A percentile compares a stretch with the other conserved stretches of the same genome.
phyloP scores from a whole-genome alignment of 1,140 invertebrate genomes.

The Drosophila bocki region DNA sequence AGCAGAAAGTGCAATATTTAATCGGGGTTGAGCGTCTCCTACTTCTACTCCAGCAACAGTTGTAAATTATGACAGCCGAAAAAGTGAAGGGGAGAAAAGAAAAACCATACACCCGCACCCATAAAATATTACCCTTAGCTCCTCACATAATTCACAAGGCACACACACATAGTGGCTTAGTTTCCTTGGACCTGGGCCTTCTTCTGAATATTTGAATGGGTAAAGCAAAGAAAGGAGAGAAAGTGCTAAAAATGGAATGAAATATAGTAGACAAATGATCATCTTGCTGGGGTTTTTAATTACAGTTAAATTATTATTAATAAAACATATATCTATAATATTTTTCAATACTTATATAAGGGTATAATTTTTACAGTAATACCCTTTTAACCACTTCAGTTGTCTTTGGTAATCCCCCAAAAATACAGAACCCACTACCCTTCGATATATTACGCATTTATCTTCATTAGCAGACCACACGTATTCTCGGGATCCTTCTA shows the following conservation, averaged over 20 bases:
- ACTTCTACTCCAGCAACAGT: constrained; percentile 24
- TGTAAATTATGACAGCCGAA: constrained; percentile 56
- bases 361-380: background rate
- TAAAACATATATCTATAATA: background rate
- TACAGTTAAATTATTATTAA: background rate
- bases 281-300: constrained; percentile 19
- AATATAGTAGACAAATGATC: constrained; percentile 45
- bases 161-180: constrained; percentile 41
- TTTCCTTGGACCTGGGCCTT: constrained; percentile 9
- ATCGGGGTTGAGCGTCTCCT: constrained; percentile 34
- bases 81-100: background rate
- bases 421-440: background rate
- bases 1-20: constrained; percentile 44
- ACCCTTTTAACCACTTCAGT: no score
- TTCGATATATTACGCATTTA: constrained; percentile 33
- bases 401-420: background rate
- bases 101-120: constrained; percentile 8
- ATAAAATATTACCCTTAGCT: constrained; percentile 55
- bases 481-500: background rate
- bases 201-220: background rate
- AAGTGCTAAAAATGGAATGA: constrained; percentile 15
- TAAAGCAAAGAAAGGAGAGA: background rate
- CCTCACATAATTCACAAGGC: constrained; percentile 56
- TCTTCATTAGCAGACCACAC: constrained; percentile 38
- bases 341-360: no score